phyloP scores from a whole-genome alignment of 2,888 invertebrate genomes.

The Trissoscelio sp. region DNA sequence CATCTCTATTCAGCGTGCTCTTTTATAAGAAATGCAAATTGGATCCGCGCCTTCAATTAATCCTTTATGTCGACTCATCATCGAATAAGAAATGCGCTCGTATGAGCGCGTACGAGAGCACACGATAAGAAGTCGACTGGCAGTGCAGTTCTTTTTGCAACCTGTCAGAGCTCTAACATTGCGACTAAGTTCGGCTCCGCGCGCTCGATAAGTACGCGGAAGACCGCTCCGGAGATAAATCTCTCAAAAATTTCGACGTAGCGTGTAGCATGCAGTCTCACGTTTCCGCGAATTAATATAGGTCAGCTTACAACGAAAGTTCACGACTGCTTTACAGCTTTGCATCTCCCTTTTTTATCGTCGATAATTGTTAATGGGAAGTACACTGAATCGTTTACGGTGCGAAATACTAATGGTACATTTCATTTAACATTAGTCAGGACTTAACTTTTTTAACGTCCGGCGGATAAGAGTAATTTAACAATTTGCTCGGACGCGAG shows the following conservation, averaged over 20 bases:
- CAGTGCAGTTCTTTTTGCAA: conserved; percentile 23
- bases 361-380: background rate
- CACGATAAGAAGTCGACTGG: background rate
- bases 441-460: conserved; percentile 3
- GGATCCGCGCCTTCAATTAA: background rate
- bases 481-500: background rate
- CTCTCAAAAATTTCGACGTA: conserved; percentile 22
- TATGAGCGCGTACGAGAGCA: conserved; percentile 7
- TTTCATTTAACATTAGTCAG: conserved; percentile 19
- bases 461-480: background rate
- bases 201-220: conserved; percentile 43
- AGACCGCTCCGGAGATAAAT: conserved; percentile 33
- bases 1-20: background rate
- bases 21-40: conserved; percentile 31
- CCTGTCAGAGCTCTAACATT: conserved; percentile 24
- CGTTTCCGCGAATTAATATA: conserved; percentile 41
- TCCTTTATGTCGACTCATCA: conserved; percentile 13
- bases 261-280: conserved; percentile 12
- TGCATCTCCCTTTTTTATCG: background rate
- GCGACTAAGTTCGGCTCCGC: conserved; percentile 32
- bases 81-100: conserved; percentile 25
- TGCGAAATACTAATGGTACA: conserved; percentile 13
- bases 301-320: conserved; percentile 17
- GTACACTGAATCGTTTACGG: background rate
- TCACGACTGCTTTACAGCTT: background rate